These are phyloP conservation scores for Antheraea yamamai DNA, from an alignment of 2,888 invertebrate species.

Conservation along the genomic window DNA sequence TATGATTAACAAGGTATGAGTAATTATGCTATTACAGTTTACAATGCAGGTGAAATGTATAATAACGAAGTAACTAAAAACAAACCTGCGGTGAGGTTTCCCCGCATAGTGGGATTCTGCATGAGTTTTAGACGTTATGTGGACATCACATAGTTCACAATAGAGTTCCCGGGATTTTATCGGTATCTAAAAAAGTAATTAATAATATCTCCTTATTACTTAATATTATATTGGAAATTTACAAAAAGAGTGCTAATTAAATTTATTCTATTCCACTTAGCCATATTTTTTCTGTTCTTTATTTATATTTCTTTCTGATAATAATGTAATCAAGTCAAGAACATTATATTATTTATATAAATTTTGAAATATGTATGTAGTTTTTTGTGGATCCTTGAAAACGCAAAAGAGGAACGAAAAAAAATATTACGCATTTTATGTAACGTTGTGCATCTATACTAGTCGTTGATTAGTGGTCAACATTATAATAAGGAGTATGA, in stretches of 20 bases:
- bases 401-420: too few species aligned
- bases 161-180: slow-evolving; percentile 65
- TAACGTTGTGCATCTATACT: too few species aligned
- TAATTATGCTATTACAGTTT: background rate
- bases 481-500: too few species aligned
- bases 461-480: too few species aligned
- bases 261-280: too few species aligned
- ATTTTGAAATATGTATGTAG: too few species aligned
- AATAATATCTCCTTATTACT: background rate
- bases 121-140: slow-evolving; percentile 75
- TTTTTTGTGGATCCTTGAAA: too few species aligned
- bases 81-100: slow-evolving; percentile 71
- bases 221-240: background rate
- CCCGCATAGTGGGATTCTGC: slow-evolving; percentile 78
- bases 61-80: slow-evolving; percentile 19
- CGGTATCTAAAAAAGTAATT: slow-evolving; percentile 38
- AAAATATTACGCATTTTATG: too few species aligned
- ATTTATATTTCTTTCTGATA: background rate
- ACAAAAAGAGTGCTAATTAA: too few species aligned
- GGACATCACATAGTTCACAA: slow-evolving; percentile 76
- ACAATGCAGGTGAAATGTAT: background rate
- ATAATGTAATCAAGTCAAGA: too few species aligned
- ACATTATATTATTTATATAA: too few species aligned
- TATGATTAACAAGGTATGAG: background rate
- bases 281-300: too few species aligned